phyloP scores from a whole-genome alignment of 2,888 invertebrate species.

The Aspidapion aeneum region DNA sequence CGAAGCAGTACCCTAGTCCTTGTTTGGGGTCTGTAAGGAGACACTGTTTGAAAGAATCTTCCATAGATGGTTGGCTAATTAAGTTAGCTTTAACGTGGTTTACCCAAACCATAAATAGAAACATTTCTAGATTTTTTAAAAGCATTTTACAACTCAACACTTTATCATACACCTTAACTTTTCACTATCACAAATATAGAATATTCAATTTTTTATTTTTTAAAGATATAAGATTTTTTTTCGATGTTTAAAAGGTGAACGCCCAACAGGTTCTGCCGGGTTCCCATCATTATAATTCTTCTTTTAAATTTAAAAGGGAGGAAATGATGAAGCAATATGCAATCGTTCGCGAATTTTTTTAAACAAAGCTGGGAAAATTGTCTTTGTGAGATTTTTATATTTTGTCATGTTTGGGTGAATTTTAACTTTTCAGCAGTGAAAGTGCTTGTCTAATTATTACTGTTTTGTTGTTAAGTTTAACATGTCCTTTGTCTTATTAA shows the following conservation, averaged over 20 bases:
- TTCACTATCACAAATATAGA: too few species aligned
- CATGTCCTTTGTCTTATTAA: constrained; percentile 17
- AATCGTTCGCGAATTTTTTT: constrained; percentile 20
- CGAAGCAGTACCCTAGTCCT: constrained; percentile 60
- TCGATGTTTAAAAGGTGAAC: not conserved
- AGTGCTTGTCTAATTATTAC: constrained; percentile 33
- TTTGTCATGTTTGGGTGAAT: constrained; percentile 36
- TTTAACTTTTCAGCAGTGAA: constrained; percentile 34
- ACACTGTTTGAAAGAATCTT: constrained; percentile 47
- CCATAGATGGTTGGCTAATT: constrained; percentile 15
- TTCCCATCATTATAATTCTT: not conserved
- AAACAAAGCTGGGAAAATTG: constrained; percentile 29
- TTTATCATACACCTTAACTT: too few species aligned
- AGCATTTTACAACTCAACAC: not conserved
- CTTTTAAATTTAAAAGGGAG: not conserved
- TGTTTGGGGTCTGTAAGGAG: constrained; percentile 47
- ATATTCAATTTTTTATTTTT: too few species aligned
- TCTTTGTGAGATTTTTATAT: constrained; percentile 31
- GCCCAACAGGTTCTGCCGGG: not conserved
- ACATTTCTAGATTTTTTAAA: not conserved
- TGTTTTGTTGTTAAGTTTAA: constrained; percentile 26
- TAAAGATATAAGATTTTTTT: not conserved
- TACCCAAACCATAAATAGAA: not conserved
- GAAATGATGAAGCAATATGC: constrained; percentile 4
- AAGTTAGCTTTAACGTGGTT: not conserved